These are phyloP conservation scores for Caenorhabditis elegans DNA, from an alignment of 1,140 invertebrate genomes.

Conservation along the genomic window DNA sequence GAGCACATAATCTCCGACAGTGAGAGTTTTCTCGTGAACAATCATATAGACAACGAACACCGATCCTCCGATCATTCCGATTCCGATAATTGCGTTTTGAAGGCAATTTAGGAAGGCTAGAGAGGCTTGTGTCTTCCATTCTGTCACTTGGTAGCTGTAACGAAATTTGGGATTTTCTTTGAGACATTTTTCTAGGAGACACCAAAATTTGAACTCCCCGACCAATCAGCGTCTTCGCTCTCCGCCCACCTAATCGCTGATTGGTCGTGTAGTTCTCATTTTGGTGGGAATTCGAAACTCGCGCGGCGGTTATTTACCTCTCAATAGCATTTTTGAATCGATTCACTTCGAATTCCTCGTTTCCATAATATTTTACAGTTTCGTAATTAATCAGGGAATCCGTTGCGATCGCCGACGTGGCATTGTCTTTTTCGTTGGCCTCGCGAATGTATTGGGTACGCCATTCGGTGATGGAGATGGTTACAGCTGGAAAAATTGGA, in stretches of 20 bases:
- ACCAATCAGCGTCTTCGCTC: no score
- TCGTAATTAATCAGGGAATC: slow-evolving; percentile 97
- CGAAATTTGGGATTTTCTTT: slow-evolving; percentile 48
- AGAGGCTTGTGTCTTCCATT: slow-evolving; percentile 82
- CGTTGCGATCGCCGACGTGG: slow-evolving; percentile 82
- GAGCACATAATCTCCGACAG: slow-evolving; percentile 83
- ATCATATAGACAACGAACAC: slow-evolving; percentile 83
- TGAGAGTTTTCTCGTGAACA: slow-evolving; percentile 39
- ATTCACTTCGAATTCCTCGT: slow-evolving; percentile 84
- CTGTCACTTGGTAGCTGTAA: slow-evolving; percentile 73
- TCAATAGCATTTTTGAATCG: slow-evolving; percentile 76
- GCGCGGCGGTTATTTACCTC: neutral
- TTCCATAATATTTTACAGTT: slow-evolving; percentile 95
- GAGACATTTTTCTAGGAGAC: no score
- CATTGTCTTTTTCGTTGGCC: slow-evolving; percentile 91
- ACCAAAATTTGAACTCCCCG: no score
- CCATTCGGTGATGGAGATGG: slow-evolving; percentile 89
- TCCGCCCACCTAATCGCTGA: no score
- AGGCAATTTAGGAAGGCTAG: slow-evolving; percentile 67
- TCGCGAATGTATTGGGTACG: slow-evolving; percentile 86
- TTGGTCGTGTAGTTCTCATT: no score
- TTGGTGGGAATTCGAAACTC: neutral
- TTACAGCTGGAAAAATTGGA: slow-evolving; percentile 75
- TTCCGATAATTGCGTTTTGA: slow-evolving; percentile 72
- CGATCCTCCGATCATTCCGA: slow-evolving; percentile 81